These are phyloP conservation scores for Saccopteryx leptura DNA, from an alignment of 2,113 vertebrate genomes.

Conservation along the genomic window DNA sequence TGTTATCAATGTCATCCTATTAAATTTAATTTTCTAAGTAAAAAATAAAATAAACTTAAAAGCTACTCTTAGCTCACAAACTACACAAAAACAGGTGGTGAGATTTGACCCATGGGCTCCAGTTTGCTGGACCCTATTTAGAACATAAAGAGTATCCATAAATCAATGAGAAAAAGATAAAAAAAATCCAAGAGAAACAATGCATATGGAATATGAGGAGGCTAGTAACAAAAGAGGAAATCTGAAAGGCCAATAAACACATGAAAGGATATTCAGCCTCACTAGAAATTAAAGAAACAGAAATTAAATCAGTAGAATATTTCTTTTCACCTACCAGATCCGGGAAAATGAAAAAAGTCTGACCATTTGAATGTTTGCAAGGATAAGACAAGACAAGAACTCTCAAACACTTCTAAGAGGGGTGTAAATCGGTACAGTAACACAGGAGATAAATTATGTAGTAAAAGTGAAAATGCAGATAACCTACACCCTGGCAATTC, in stretches of 20 bases:
- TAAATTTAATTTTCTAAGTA: no score
- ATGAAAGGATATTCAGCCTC: not conserved
- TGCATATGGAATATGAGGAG: not conserved
- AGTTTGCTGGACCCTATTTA: not conserved
- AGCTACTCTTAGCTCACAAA: slow-evolving; percentile 55
- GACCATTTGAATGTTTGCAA: not conserved
- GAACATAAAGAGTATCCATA: slow-evolving; percentile 29
- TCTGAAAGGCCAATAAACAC: slow-evolving; percentile 40
- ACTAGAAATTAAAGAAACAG: slow-evolving; percentile 26
- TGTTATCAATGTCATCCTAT: no score
- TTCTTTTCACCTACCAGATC: not conserved
- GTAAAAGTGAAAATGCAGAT: slow-evolving; percentile 58
- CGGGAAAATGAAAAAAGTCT: not conserved
- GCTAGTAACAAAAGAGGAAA: slow-evolving; percentile 33
- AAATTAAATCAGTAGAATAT: slow-evolving; percentile 1
- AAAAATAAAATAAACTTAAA: slow-evolving; percentile 53
- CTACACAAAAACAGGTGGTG: not conserved
- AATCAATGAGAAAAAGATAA: slow-evolving; percentile 42
- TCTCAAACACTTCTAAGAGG: slow-evolving; percentile 35
- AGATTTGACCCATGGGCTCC: not conserved
- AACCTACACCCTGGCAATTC: not conserved
- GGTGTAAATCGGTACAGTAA: not conserved
- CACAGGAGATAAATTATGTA: slow-evolving; percentile 5
- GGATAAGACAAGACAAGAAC: not conserved
- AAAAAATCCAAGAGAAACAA: slow-evolving; percentile 65